Evolutionary conservation across 2,797 vertebrate species (phyloP).

Genomic region (Tolypeutes matacus): DNA sequence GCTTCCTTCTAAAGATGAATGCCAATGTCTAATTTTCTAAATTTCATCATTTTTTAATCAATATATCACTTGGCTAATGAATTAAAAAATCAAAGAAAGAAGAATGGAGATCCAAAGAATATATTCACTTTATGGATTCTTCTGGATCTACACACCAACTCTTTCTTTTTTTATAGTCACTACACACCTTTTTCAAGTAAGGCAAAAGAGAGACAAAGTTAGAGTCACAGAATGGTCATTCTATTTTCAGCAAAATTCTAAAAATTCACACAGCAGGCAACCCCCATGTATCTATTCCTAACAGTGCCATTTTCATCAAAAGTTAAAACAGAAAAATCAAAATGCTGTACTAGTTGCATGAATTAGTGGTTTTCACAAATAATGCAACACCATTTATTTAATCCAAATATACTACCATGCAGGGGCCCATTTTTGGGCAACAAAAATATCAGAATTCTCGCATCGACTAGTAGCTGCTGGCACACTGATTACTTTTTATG

Average conservation of each 20-base stretch:
- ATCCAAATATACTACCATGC: background rate
- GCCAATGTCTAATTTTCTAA: background rate
- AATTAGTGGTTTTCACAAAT: background rate
- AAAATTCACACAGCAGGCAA: background rate
- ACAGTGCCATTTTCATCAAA: background rate
- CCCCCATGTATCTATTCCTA: background rate
- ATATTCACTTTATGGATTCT: background rate
- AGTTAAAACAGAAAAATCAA: background rate
- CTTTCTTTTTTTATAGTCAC: background rate
- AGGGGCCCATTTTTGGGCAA: background rate
- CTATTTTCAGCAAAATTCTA: background rate
- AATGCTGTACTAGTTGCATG: background rate
- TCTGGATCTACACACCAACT: background rate
- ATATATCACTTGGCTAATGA: background rate
- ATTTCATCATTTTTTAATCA: slow-evolving; percentile 2
- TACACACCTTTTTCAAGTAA: background rate
- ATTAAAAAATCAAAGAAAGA: background rate
- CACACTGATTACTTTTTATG: fast-evolving
- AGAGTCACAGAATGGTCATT: fast-evolving
- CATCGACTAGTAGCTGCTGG: too few relatives aligned
- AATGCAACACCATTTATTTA: background rate
- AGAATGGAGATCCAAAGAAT: background rate
- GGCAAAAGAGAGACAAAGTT: background rate
- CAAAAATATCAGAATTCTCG: background rate
- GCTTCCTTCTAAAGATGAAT: background rate